These are phyloP conservation scores for Dicyrtoma fusca DNA, from an alignment of 2,888 invertebrate genomes.

Conservation along the genomic window DNA sequence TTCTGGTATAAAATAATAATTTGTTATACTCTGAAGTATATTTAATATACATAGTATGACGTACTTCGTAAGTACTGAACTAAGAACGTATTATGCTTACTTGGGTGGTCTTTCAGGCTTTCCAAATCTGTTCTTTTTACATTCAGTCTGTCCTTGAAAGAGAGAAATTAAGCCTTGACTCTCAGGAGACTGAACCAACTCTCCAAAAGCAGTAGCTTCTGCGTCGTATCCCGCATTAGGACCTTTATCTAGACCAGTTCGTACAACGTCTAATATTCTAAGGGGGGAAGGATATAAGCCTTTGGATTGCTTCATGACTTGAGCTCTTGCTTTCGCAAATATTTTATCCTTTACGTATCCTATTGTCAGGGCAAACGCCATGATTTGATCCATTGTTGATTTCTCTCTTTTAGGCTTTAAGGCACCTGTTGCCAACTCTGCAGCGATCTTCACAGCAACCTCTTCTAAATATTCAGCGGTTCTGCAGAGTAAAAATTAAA, in stretches of 20 bases:
- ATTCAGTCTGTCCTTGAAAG: conserved; percentile 95
- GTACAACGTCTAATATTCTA: conserved; percentile 83
- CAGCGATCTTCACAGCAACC: conserved; percentile 80
- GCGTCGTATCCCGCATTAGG: conserved; percentile 76
- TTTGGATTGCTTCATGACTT: conserved; percentile 90
- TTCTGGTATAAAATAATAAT: conserved; percentile 62
- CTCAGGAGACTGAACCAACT: conserved; percentile 87
- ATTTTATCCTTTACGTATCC: conserved; percentile 84
- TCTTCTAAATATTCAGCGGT: conserved; percentile 86
- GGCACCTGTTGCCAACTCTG: conserved; percentile 77
- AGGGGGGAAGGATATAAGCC: conserved; percentile 98
- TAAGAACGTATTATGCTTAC: conserved; percentile 65
- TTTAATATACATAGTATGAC: too few relatives aligned
- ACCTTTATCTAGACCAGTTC: conserved; percentile 85
- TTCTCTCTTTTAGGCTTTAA: conserved; percentile 73
- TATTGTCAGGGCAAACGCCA: conserved; percentile 69
- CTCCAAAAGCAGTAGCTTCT: conserved; percentile 87
- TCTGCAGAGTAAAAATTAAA: conserved; percentile 59
- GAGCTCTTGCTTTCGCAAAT: conserved; percentile 82
- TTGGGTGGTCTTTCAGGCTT: conserved; percentile 75
- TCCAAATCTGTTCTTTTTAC: conserved; percentile 98
- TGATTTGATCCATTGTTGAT: conserved; percentile 71
- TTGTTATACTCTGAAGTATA: too few relatives aligned
- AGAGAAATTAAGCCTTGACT: conserved; percentile 90
- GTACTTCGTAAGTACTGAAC: too few relatives aligned